These are phyloP conservation scores for Pao palembangensis DNA, from an alignment of 2,113 vertebrate species.

Conservation along the genomic window DNA sequence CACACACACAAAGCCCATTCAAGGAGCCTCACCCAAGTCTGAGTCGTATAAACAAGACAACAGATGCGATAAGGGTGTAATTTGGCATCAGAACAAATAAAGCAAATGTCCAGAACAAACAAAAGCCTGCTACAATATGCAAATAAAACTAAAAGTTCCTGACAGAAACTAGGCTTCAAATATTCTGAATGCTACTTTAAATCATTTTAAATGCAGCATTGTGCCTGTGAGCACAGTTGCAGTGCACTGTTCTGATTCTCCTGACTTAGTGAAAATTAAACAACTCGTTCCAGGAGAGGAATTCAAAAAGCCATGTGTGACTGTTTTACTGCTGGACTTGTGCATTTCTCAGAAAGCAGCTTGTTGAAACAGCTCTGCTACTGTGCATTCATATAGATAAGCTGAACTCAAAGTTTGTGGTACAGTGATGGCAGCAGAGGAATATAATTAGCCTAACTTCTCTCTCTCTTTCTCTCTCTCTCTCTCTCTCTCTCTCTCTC, in stretches of 20 bases:
- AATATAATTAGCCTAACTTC: constrained; percentile 45
- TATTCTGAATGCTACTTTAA: constrained; percentile 39
- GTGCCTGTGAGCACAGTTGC: constrained; percentile 29
- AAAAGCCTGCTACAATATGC: constrained; percentile 42
- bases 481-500: not conserved
- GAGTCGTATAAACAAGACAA: constrained; percentile 69
- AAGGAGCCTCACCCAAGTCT: constrained; percentile 58
- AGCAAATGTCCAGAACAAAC: constrained; percentile 49
- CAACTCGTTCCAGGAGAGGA: constrained; percentile 17
- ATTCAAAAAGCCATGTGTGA: constrained; percentile 1
- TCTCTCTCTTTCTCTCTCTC: constrained; percentile 2
- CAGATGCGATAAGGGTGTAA: constrained; percentile 72
- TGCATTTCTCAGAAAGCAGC: constrained; percentile 3
- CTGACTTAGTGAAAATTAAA: constrained; percentile 27
- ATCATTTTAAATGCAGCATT: constrained; percentile 30
- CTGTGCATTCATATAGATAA: constrained; percentile 29
- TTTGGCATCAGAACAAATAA: constrained; percentile 64
- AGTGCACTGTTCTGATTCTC: constrained; percentile 32
- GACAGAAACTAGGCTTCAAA: constrained; percentile 58
- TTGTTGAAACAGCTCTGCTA: constrained; percentile 28
- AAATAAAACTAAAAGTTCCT: constrained; percentile 47
- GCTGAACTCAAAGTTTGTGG: constrained; percentile 24
- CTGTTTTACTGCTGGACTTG: constrained; percentile 3
- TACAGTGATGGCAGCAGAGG: constrained; percentile 37
- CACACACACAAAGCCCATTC: constrained; percentile 37